Conservation (phyloP, 2,113 vertebrate species). For the Onychostoma macrolepis region DNA sequence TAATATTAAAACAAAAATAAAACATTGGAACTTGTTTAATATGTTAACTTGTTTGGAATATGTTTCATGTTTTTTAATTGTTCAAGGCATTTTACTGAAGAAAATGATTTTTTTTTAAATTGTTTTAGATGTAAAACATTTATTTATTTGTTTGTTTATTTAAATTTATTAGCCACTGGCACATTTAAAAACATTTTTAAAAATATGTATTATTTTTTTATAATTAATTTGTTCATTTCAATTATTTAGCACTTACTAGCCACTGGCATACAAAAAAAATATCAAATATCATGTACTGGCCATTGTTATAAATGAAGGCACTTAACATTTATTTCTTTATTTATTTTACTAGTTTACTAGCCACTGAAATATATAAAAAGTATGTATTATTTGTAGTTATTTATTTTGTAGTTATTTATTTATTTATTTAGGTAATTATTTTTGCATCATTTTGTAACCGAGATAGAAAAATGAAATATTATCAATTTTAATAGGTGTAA, state of each 20-base stretch:
- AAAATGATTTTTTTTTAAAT: neutral
- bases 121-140: too few relatives aligned
- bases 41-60: too few relatives aligned
- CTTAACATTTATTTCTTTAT: neutral
- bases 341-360: neutral
- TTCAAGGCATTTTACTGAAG: neutral
- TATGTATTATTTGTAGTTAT: neutral
- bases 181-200: neutral
- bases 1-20: neutral
- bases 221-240: too few relatives aligned
- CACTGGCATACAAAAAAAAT: too few relatives aligned
- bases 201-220: too few relatives aligned
- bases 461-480: neutral
- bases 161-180: neutral
- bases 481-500: neutral
- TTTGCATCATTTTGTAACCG: neutral
- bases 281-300: neutral
- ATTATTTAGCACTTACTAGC: too few relatives aligned
- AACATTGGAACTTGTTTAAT: too few relatives aligned
- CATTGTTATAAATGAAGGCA: neutral
- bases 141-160: neutral
- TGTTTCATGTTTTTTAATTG: neutral
- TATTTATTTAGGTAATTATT: neutral
- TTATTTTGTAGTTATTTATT: neutral
- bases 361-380: neutral